Percentiles rank a stretch among this genome's conserved stretches.
Evolutionary conservation across 2,113 vertebrate species (phyloP).

Genomic region (Rhodinocichla rosea): DNA sequence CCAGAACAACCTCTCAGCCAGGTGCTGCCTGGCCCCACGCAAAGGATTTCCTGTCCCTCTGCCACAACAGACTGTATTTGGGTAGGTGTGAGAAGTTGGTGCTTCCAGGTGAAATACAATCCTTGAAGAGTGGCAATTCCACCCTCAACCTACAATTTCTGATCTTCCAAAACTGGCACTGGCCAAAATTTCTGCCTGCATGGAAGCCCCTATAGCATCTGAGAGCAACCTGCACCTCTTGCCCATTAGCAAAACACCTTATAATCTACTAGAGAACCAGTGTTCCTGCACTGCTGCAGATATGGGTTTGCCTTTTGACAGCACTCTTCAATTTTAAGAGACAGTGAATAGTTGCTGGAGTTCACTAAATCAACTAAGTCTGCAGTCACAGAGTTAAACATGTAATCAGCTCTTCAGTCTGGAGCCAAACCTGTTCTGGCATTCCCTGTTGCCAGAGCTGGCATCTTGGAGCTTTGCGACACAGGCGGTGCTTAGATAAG

Average conservation of each 20-base stretch:
- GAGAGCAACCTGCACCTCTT: neutral
- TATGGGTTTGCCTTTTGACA: neutral
- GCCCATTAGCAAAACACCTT: neutral
- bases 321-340: neutral
- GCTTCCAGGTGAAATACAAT: neutral
- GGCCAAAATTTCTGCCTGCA: neutral
- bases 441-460: neutral
- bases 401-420: neutral
- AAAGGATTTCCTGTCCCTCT: neutral
- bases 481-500: neutral
- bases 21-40: neutral
- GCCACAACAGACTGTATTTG: neutral
- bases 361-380: neutral
- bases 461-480: neutral
- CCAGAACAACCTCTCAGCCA: neutral
- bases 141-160: neutral
- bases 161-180: neutral
- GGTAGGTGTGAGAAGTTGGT: neutral
- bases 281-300: neutral
- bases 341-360: neutral
- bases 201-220: neutral
- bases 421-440: neutral
- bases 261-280: neutral
- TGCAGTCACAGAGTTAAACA: neutral
- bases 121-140: neutral